Percentiles rank a stretch among this genome's conserved stretches.
Evolutionary conservation across 2,888 invertebrate genomes (phyloP).

Genomic region (Chorisops tibialis): DNA sequence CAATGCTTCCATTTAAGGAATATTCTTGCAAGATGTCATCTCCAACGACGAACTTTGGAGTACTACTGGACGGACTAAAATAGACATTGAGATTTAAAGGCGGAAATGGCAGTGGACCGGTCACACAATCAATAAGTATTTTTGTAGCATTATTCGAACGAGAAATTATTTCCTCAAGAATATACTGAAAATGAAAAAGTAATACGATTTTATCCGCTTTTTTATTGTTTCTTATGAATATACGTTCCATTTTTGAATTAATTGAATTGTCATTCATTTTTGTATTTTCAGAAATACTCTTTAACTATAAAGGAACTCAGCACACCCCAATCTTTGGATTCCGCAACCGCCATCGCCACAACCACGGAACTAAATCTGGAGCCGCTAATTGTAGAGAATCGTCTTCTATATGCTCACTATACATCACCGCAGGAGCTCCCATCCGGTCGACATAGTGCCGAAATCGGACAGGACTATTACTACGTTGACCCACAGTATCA

Average conservation of each 20-base stretch:
- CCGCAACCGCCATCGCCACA: constrained; percentile 3
- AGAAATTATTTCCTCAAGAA: no score
- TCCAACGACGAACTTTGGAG: no score
- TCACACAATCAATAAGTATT: no score
- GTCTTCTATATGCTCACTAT: constrained; percentile 31
- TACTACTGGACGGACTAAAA: no score
- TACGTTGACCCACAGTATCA: constrained; percentile 15
- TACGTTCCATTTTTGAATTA: constrained; percentile 5
- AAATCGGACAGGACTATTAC: constrained; percentile 22
- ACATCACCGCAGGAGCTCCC: constrained; percentile 4
- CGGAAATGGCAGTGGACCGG: no score
- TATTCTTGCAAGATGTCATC: no score
- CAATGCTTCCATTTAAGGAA: no score
- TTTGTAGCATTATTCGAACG: no score
- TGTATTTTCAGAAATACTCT: constrained; percentile 29
- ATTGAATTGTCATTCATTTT: neutral
- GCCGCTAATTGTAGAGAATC: constrained; percentile 31
- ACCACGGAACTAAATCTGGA: constrained; percentile 33
- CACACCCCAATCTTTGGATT: constrained; percentile 10
- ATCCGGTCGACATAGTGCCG: constrained; percentile 10
- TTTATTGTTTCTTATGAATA: no score
- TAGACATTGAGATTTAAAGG: no score
- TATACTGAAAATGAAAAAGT: no score
- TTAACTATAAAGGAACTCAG: constrained; percentile 23
- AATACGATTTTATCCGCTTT: no score